phyloP scores from a whole-genome alignment of 2,797 vertebrate species.

The Eulemur albifrons region DNA sequence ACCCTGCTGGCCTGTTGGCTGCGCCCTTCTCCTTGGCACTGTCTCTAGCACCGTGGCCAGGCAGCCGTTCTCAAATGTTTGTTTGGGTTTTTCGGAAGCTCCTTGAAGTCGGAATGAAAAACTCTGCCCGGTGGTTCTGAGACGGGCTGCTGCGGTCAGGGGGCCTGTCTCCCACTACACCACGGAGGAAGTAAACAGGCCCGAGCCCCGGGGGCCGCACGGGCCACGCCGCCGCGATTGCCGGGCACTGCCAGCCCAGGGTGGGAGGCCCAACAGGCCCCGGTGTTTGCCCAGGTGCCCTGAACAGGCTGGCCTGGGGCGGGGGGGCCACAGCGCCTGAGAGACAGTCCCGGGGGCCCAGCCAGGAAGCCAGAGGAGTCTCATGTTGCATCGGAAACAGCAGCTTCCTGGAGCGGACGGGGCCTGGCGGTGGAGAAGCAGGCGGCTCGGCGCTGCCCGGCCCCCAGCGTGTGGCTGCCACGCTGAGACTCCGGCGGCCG shows the following conservation, averaged over 20 bases:
- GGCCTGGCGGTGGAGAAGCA: background rate
- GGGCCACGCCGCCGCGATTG: background rate
- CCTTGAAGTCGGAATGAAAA: slow-evolving; percentile 63
- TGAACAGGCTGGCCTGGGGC: background rate
- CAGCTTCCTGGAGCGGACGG: slow-evolving; percentile 21
- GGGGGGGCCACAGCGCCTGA: background rate
- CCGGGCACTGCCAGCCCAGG: slow-evolving; percentile 22
- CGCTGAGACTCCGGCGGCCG: background rate
- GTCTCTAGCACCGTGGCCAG: background rate
- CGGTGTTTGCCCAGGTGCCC: slow-evolving; percentile 64
- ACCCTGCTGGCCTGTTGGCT: background rate
- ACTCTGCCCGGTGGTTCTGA: slow-evolving; percentile 47
- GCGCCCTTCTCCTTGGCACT: background rate
- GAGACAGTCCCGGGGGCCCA: slow-evolving; percentile 34
- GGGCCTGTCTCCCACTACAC: background rate
- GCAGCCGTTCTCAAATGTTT: slow-evolving; percentile 35
- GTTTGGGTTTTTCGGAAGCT: slow-evolving; percentile 64
- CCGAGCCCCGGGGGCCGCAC: background rate
- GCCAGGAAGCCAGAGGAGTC: slow-evolving; percentile 17
- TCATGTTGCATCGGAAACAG: background rate
- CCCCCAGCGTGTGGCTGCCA: background rate
- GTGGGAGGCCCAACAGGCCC: background rate
- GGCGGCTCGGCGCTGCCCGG: background rate
- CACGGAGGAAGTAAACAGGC: slow-evolving; percentile 68
- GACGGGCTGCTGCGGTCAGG: background rate